phyloP scores from a whole-genome alignment of 2,797 vertebrate species.

The Peromyscus aztecus region DNA sequence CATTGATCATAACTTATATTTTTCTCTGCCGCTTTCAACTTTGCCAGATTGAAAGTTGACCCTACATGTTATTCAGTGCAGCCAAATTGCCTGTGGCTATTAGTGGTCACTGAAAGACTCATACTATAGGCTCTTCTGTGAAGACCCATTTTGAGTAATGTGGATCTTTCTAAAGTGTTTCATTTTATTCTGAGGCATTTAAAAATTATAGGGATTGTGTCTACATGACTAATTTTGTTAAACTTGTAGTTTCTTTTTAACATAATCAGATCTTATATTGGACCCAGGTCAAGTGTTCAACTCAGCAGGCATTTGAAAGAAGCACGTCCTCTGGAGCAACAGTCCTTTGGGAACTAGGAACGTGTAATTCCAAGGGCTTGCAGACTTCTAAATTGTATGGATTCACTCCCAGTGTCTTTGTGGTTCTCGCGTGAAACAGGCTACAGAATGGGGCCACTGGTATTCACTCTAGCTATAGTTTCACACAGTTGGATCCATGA shows the following conservation, averaged over 20 bases:
- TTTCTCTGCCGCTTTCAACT: neutral
- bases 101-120: accelerated
- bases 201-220: neutral
- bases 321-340: neutral
- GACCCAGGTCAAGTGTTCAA: neutral
- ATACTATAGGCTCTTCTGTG: neutral
- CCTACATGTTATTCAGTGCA: neutral
- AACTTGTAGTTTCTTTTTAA: constrained; percentile 13
- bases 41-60: neutral
- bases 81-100: neutral
- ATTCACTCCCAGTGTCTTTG: neutral
- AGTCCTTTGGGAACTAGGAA: neutral
- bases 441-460: neutral
- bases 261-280: constrained; percentile 14
- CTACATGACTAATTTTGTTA: neutral
- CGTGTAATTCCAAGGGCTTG: neutral
- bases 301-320: neutral
- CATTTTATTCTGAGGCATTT: neutral
- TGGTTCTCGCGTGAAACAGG: neutral
- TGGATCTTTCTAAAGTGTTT: neutral
- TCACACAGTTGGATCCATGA: neutral
- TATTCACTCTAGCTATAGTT: neutral
- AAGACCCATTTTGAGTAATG: neutral
- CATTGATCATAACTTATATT: neutral
- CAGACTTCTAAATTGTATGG: neutral